These are phyloP conservation scores for Acronicta leporina DNA, from an alignment of 2,888 invertebrate species.

Conservation along the genomic window DNA sequence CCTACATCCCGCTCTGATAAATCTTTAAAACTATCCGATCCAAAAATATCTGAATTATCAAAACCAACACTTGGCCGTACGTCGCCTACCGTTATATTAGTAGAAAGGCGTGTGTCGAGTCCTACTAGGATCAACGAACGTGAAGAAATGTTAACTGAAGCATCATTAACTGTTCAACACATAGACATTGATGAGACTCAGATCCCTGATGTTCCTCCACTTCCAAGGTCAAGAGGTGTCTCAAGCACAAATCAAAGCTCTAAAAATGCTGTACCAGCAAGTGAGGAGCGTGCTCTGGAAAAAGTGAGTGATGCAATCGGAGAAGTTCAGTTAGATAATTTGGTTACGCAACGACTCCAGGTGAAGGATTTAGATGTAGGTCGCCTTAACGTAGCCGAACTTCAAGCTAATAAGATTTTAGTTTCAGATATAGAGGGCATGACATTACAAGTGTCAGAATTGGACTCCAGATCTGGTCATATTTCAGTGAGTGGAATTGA, in stretches of 20 bases:
- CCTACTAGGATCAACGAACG: conserved; percentile 89
- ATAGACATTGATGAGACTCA: conserved; percentile 88
- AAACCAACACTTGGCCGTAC: conserved; percentile 88
- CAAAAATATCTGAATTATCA: conserved; percentile 87
- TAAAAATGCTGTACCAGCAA: conserved; percentile 58
- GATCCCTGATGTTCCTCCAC: conserved; percentile 82
- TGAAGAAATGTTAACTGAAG: conserved; percentile 91
- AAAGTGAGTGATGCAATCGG: conserved; percentile 73
- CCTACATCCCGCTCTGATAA: conserved; percentile 89
- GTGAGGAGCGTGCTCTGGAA: conserved; percentile 74
- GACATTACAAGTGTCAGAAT: conserved; percentile 92
- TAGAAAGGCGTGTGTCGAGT: conserved; percentile 89
- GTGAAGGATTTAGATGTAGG: conserved; percentile 94
- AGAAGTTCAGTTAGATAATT: conserved; percentile 82
- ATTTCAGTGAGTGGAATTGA: conserved; percentile 91
- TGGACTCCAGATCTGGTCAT: conserved; percentile 92
- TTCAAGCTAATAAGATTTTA: conserved; percentile 93
- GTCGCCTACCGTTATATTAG: conserved; percentile 90
- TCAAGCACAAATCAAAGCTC: conserved; percentile 57
- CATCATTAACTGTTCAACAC: conserved; percentile 91
- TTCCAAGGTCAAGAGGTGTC: conserved; percentile 75
- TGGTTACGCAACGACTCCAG: conserved; percentile 90
- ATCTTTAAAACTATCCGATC: conserved; percentile 87
- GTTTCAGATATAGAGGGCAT: conserved; percentile 95
- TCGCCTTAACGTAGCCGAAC: conserved; percentile 92